A percentile compares a stretch with the other conserved stretches of the same genome.
phyloP scores from a whole-genome alignment of 2,113 vertebrate species.

The Siphamia tubifer region DNA sequence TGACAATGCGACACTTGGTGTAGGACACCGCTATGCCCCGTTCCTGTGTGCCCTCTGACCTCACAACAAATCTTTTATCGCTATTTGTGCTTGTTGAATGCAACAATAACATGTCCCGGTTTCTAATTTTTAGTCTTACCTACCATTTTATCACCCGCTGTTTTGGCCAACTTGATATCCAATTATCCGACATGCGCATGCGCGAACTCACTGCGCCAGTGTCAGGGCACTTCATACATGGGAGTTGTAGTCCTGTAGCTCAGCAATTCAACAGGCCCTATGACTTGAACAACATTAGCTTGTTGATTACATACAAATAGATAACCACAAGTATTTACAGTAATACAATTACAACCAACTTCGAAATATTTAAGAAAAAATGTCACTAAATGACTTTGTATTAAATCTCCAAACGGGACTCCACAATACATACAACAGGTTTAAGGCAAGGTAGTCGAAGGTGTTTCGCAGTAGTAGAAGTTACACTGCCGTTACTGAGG shows the following conservation, averaged over 20 bases:
- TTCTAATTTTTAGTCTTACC: conserved; percentile 71
- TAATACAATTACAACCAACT: too few species aligned
- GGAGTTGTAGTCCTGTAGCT: conserved; percentile 56
- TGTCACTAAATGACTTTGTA: too few species aligned
- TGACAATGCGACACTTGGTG: conserved; percentile 68
- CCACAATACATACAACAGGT: too few species aligned
- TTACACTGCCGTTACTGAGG: neutral
- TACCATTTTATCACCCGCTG: conserved; percentile 85
- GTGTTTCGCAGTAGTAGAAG: neutral
- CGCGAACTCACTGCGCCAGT: conserved; percentile 57
- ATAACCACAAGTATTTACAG: neutral
- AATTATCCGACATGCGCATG: conserved; percentile 70
- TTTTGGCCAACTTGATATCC: conserved; percentile 80
- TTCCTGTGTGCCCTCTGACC: neutral
- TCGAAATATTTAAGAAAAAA: too few species aligned
- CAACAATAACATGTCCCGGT: conserved; percentile 25
- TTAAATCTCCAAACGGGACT: too few species aligned
- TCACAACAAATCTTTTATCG: neutral
- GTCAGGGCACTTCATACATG: neutral
- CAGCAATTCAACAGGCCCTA: neutral
- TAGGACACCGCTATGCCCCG: conserved; percentile 38
- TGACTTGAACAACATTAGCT: neutral
- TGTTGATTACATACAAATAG: neutral
- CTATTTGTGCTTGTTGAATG: conserved; percentile 1
- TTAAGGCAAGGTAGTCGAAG: neutral